Conservation (phyloP, 2,888 invertebrate species). For the Priocnemis perturbator region DNA sequence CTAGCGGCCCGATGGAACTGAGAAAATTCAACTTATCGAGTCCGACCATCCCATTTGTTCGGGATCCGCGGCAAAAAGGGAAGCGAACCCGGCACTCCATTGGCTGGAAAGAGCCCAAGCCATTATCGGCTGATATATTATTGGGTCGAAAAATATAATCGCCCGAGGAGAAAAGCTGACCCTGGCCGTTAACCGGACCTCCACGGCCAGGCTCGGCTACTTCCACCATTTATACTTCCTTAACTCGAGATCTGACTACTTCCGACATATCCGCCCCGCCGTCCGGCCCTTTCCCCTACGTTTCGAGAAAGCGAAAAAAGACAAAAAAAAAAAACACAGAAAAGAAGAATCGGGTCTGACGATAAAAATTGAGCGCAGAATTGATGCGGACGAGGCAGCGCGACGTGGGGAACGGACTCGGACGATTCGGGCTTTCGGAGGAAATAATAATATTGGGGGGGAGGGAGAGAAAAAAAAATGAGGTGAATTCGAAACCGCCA, state of each 20-base stretch:
- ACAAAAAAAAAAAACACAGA: too few species aligned
- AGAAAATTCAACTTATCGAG: too few species aligned
- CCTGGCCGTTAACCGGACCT: slow-evolving; percentile 34
- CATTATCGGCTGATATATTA: slow-evolving; percentile 72
- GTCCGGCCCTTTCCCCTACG: slow-evolving; percentile 7
- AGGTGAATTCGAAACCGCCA: background rate
- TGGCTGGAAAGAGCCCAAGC: slow-evolving; percentile 31
- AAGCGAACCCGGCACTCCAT: too few species aligned
- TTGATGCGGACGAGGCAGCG: too few species aligned
- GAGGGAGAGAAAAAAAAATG: background rate
- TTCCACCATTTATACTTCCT: slow-evolving; percentile 6
- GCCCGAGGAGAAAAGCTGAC: slow-evolving; percentile 49
- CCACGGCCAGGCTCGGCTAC: slow-evolving; percentile 38
- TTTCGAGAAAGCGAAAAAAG: too few species aligned
- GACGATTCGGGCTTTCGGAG: too few species aligned
- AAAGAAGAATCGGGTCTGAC: background rate
- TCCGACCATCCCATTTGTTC: too few species aligned
- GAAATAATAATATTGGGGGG: background rate
- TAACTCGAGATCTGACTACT: slow-evolving; percentile 12
- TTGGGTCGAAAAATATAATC: slow-evolving; percentile 69
- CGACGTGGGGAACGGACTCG: too few species aligned
- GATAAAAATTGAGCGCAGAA: background rate
- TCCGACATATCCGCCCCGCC: slow-evolving; percentile 14
- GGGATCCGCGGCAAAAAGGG: too few species aligned
- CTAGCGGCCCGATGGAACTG: too few species aligned